Percentiles rank a stretch among this genome's conserved stretches.
Conservation (phyloP, 1,140 invertebrate genomes). For the Cheumatopsyche charites region DNA sequence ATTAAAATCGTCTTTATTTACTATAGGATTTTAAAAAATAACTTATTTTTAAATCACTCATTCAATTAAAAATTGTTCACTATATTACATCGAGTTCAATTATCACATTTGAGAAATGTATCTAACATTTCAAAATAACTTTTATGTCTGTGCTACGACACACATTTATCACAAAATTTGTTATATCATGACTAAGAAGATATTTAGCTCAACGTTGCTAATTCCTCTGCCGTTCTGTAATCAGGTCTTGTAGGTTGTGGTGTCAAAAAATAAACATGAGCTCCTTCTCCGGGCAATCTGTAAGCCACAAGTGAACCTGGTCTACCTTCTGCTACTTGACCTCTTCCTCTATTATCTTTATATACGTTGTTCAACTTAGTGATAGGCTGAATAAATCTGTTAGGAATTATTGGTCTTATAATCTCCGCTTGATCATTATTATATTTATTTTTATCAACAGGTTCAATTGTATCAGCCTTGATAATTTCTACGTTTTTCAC, state of each 20-base stretch:
- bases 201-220: conserved; percentile 52
- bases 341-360: conserved; percentile 38
- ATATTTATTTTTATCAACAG: conserved; percentile 37
- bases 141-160: neutral
- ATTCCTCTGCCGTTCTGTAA: conserved; percentile 58
- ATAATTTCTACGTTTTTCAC: conserved; percentile 45
- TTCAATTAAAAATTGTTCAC: neutral
- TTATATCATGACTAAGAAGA: conserved; percentile 10
- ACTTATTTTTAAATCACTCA: conserved; percentile 6
- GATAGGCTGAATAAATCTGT: conserved; percentile 19
- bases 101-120: conserved; percentile 1
- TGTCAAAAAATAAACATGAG: conserved; percentile 78
- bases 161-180: conserved; percentile 8
- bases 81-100: conserved; percentile 2
- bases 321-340: conserved; percentile 57
- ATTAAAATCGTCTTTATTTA: conserved; percentile 9
- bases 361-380: conserved; percentile 31
- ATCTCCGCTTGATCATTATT: conserved; percentile 39
- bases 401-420: conserved; percentile 20
- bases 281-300: conserved; percentile 69
- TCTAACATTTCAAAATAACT: neutral
- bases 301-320: conserved; percentile 70
- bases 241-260: conserved; percentile 65
- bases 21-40: conserved; percentile 14
- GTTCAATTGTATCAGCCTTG: conserved; percentile 40